Base-by-base conservation (phyloP, 1,140 invertebrate species). In the Oryctes rhinoceros region DNA sequence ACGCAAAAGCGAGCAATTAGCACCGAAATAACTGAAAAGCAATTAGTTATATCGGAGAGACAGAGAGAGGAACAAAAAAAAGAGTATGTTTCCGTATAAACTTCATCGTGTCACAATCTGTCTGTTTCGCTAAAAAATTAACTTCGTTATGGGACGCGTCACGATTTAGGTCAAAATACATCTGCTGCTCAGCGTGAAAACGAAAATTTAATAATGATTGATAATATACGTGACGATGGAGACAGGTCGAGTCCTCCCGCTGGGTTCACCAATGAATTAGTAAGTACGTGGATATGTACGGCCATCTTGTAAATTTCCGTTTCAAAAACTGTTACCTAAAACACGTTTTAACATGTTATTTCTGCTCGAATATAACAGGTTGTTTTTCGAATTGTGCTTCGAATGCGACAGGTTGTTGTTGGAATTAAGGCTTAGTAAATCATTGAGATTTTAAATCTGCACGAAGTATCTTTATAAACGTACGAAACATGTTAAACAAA, bases 1-100 rank as follows among this genome's bases (percentile, higher is more conserved):
- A 10, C 9, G 9, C 9, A 44, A 44, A 44, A 44, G 9, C 39
- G 39, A 44, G 39, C 39, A 44, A 44, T 44, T 44, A 44, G 39
- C 39, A 10, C 39, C n/a, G 18, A 59, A 59, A 59, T n/a, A 59
- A 59, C 53, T 59, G 18, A 59, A 59, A 59, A 59, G 53, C 53
- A 59, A 59, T 59, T 59, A 59, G 53, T 59, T 59, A 59, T 59
- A 44, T 15, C 13, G 2, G 53, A 18, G 39, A 44, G 39, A 10
- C 1, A 1, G 18, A n/a, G 18, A n/a, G 15, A 18, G 4, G 4
- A 4, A 59, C 53, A 30, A 30, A 30, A 30, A 30, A 30, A 30
- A 30, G 24, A 30, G 24, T 2, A 30, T 18, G 15, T 59, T 59
- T 59, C n/a, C 53, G 15, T 59, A 59, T 59, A 59, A 59, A 59